Evolutionary conservation across 2,113 vertebrate genomes (phyloP).

Genomic region (Pampusana beccarii): DNA sequence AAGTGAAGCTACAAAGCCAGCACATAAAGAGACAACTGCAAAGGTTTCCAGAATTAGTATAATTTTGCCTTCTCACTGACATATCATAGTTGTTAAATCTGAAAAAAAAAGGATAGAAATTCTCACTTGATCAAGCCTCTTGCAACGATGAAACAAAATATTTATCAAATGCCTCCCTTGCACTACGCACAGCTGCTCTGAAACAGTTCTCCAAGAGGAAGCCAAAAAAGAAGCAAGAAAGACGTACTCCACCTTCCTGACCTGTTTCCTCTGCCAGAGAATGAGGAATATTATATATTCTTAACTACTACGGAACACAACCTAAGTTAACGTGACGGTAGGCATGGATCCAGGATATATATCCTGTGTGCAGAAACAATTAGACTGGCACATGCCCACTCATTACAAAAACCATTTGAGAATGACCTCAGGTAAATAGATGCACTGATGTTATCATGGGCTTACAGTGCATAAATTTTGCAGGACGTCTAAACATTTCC

Average conservation of each 20-base stretch:
- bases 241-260: neutral
- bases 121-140: neutral
- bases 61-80: neutral
- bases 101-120: neutral
- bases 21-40: neutral
- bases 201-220: neutral
- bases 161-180: neutral
- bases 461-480: neutral
- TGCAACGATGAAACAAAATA: neutral
- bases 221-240: neutral
- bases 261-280: neutral
- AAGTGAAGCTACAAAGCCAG: neutral
- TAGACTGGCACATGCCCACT: neutral
- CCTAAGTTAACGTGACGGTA: neutral
- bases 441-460: neutral
- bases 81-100: neutral
- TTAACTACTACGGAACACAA: neutral
- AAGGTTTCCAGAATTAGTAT: neutral
- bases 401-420: neutral
- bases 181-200: neutral
- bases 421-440: neutral
- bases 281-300: neutral
- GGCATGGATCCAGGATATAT: neutral
- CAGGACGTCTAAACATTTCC: neutral
- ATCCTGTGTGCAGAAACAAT: neutral